phyloP scores from a whole-genome alignment of 2,888 invertebrate genomes.

The Acrocera orbiculus region DNA sequence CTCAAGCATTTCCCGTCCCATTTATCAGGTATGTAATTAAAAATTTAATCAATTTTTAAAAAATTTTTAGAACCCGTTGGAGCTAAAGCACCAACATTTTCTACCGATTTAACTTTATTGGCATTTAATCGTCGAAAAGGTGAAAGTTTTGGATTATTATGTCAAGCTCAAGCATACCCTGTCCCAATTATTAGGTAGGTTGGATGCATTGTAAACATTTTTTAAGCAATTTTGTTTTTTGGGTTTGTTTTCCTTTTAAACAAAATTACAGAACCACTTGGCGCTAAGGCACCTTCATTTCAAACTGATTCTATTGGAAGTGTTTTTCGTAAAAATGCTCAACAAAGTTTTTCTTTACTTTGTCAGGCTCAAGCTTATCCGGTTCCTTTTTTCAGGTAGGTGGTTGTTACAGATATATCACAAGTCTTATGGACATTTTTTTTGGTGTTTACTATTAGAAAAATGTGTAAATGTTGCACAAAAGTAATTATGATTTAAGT shows the following conservation, averaged over 20 bases:
- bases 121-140: conserved; percentile 23
- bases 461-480: too few relatives aligned
- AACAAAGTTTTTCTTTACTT: conserved; percentile 39
- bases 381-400: conserved; percentile 49
- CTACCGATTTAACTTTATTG: conserved; percentile 24
- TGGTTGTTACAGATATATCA: too few relatives aligned
- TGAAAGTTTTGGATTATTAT: conserved; percentile 30
- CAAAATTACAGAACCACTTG: conserved; percentile 39
- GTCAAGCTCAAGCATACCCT: conserved; percentile 38
- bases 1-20: conserved; percentile 54
- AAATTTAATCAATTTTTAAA: too few relatives aligned
- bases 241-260: conserved; percentile 1
- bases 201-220: too few relatives aligned
- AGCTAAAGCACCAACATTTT: conserved; percentile 33
- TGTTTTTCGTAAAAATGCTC: conserved; percentile 37
- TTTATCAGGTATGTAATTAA: conserved; percentile 48
- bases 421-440: too few relatives aligned
- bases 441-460: too few relatives aligned
- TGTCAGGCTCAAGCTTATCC: conserved; percentile 60
- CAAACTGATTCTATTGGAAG: conserved; percentile 45
- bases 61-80: conserved; percentile 33
- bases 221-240: too few relatives aligned
- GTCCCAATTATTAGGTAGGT: conserved; percentile 25
- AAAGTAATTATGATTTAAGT: too few relatives aligned
- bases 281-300: conserved; percentile 46